Conservation (phyloP, 2,888 invertebrate genomes). For the Pherbina coryleti region DNA sequence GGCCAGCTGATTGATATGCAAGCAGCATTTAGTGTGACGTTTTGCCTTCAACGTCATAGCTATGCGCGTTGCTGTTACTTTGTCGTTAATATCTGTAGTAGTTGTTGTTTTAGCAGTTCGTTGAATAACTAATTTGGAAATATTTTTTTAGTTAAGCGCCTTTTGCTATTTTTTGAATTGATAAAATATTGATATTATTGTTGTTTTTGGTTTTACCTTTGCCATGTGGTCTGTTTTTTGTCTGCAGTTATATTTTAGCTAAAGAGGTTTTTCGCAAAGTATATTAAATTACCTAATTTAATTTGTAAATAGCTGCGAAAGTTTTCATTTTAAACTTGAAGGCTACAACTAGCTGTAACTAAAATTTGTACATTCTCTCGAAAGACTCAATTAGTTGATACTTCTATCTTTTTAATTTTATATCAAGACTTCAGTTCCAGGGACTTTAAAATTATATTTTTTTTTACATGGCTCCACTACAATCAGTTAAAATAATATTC, state of each 20-base stretch:
- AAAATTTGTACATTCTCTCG: no score
- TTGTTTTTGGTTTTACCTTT: not conserved
- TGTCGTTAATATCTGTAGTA: no score
- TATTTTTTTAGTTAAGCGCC: not conserved
- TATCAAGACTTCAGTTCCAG: no score
- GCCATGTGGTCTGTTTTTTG: not conserved
- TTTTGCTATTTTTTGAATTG: not conserved
- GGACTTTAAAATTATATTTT: no score
- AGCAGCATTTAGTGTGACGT: not conserved
- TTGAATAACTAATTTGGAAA: not conserved
- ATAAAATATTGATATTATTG: not conserved
- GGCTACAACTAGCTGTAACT: no score
- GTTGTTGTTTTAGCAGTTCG: not conserved
- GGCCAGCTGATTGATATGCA: not conserved
- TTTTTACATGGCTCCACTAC: no score
- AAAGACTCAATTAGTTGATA: no score
- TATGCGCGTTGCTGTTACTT: not conserved
- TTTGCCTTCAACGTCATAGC: not conserved
- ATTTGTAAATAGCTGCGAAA: no score
- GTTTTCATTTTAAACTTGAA: no score
- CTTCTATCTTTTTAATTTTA: no score
- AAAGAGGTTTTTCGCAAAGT: not conserved
- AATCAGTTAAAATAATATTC: no score
- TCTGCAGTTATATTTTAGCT: not conserved
- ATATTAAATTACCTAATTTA: no score